Conservation (phyloP, 2,113 vertebrate species). For the Tachycineta bicolor region DNA sequence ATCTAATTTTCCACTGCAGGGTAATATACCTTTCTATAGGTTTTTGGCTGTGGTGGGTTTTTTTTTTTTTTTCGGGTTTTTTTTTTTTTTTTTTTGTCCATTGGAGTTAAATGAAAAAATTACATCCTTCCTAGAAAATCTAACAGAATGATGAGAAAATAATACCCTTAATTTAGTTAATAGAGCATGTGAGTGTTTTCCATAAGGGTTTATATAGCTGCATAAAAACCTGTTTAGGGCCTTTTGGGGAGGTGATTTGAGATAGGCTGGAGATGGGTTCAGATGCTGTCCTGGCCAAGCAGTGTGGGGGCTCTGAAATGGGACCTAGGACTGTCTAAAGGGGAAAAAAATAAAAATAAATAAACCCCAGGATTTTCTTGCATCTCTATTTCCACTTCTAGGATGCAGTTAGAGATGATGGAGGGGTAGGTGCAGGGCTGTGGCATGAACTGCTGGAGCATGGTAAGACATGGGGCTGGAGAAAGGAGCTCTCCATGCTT, state of each 20-base stretch:
- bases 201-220: background rate
- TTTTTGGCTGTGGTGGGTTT: background rate
- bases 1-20: conserved; percentile 32
- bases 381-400: background rate
- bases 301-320: background rate
- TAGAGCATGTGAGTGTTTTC: background rate
- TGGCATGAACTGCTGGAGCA: background rate
- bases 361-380: background rate
- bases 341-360: background rate
- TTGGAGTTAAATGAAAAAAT: conserved; percentile 43
- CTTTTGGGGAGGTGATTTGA: background rate
- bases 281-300: rapidly evolving
- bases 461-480: background rate
- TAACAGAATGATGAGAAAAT: conserved; percentile 23
- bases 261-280: background rate
- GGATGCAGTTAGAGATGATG: background rate
- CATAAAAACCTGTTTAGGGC: background rate
- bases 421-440: background rate
- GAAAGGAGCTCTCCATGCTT: background rate
- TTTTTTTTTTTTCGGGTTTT: background rate
- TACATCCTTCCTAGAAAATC: conserved; percentile 33
- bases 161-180: conserved; percentile 41
- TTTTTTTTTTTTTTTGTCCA: background rate
- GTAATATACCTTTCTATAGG: conserved; percentile 20
- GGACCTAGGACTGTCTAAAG: background rate